phyloP scores from a whole-genome alignment of 2,888 invertebrate species.

The Noctua comes region DNA sequence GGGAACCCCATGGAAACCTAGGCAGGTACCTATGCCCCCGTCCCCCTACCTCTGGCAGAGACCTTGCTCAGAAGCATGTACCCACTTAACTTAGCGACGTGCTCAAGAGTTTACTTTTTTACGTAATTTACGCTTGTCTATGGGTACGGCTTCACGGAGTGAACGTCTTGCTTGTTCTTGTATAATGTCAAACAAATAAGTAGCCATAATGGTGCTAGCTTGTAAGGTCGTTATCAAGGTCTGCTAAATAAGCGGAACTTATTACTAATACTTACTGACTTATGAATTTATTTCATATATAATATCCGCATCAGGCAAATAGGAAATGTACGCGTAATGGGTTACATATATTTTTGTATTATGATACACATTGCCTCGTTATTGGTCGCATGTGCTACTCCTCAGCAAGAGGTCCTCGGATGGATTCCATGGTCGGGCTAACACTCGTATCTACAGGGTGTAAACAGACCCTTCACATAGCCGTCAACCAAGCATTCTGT shows the following conservation, averaged over 20 bases:
- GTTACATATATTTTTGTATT: not conserved
- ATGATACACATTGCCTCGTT: not conserved
- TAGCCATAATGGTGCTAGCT: conserved; percentile 10
- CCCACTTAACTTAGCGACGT: not conserved
- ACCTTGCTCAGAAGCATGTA: conserved; percentile 8
- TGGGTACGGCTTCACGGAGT: conserved; percentile 15
- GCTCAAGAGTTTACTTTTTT: not conserved
- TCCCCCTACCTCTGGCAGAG: no score
- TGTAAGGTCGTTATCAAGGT: conserved; percentile 49
- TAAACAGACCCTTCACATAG: no score
- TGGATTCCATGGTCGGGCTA: not conserved
- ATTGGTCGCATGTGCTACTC: not conserved
- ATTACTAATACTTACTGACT: conserved; percentile 9
- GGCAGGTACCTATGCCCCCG: not conserved
- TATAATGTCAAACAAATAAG: conserved; percentile 19
- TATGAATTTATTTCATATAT: not conserved
- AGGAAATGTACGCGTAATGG: not conserved
- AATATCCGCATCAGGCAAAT: conserved; percentile 24
- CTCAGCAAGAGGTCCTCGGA: not conserved
- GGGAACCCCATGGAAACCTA: not conserved
- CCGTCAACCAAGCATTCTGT: no score
- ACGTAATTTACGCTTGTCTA: conserved; percentile 22
- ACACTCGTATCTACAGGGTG: not conserved
- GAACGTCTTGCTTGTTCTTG: conserved; percentile 17
- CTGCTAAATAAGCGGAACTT: conserved; percentile 18